Base-by-base conservation (phyloP, 2,113 vertebrate species). In the Toxotes jaculatrix region DNA sequence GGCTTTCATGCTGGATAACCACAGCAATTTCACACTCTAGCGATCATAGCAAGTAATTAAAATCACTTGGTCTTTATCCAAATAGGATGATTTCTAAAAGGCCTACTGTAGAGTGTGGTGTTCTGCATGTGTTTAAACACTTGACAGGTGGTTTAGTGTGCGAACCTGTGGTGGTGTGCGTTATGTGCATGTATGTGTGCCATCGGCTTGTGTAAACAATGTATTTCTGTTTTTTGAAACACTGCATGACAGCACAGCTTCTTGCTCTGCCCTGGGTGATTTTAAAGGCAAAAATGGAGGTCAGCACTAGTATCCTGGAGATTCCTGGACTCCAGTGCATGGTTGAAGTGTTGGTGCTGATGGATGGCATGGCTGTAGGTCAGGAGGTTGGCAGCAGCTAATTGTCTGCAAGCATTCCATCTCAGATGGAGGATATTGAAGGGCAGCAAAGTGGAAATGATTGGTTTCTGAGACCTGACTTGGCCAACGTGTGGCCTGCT, bases 401-500 rank as follows among this genome's bases (percentile, higher is more conserved):
- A 86, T 86, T 89, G 79, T 71, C 74, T 51, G 65, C 19, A 75
- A 77, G 66, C 73, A 83, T 87, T 93, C 86, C 79, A 91, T 57
- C 73, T 87, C 51, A 86, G 66, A 69, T 34, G 1, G 10, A 8
- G 60, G 27, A 72, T 82, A 87, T 82, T 88, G 67, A 82, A 77
- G 66, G 67, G 89, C 80, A 90, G 74, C 74, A 62, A 68, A 65
- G 82, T 88, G 86, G 78, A 91, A 93, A 77, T 78, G 66, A 92
- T 89, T 65, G 43, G 76, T 87, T 85, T 89, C 80, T 82, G 74
- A 87, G 76, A 79, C 10, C 17, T 64, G 53, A 79, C 79, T 74
- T 73, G 86, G 81, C 85, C 84, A 83, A 51, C 43, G 55, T 84
- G 75, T 80, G 74, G 59, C 65, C 51, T 62, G 78, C 84, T 82